A percentile compares a stretch with the other conserved stretches of the same genome.
phyloP scores from a whole-genome alignment of 2,113 vertebrate species.

The Elaphurus davidianus region DNA sequence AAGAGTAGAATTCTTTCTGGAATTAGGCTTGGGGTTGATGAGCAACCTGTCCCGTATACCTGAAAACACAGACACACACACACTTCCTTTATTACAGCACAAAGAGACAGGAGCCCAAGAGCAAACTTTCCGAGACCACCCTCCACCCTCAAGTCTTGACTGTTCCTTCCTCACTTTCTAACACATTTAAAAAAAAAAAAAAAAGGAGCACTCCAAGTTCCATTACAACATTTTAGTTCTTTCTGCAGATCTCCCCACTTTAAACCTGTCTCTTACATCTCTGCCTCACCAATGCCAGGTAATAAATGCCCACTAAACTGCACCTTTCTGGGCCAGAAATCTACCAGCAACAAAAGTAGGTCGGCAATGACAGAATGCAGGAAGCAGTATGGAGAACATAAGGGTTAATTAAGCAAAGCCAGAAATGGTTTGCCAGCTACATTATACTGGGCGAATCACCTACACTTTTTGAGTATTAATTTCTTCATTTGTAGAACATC shows the following conservation, averaged over 20 bases:
- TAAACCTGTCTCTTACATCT: not conserved
- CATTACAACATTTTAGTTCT: not conserved
- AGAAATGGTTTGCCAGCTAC: not conserved
- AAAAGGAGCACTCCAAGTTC: not conserved
- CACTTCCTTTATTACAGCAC: not conserved
- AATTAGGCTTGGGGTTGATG: slow-evolving; percentile 80
- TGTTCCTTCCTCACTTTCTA: not conserved
- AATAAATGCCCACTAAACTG: not conserved
- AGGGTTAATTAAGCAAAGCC: not conserved
- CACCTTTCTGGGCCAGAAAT: not conserved
- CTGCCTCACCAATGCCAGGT: too few relatives aligned
- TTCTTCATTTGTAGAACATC: not conserved
- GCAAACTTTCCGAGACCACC: not conserved
- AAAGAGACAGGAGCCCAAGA: not conserved
- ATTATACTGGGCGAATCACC: not conserved
- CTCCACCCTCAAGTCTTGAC: not conserved
- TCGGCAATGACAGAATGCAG: not conserved
- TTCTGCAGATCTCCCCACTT: not conserved
- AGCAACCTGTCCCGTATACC: slow-evolving; percentile 89
- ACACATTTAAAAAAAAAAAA: not conserved
- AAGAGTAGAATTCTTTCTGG: slow-evolving; percentile 71
- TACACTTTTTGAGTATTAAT: not conserved
- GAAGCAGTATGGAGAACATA: not conserved
- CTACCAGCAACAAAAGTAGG: not conserved
- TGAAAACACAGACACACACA: slow-evolving; percentile 68